Conservation (phyloP, 2,888 invertebrate species). For the Odontocolon sp. region DNA sequence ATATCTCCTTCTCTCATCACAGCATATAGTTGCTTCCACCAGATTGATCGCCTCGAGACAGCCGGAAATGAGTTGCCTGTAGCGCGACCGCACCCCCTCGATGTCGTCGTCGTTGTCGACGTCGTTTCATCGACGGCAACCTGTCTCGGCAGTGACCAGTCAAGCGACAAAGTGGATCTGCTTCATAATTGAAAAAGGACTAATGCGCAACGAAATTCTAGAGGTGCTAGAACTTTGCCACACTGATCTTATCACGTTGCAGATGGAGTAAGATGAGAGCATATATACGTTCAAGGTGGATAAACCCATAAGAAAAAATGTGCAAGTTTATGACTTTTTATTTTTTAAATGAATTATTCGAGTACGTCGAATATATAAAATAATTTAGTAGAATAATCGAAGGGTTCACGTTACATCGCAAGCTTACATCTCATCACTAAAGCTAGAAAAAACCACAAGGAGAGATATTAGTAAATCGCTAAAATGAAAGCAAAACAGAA, state of each 20-base stretch:
- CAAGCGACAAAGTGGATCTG: constrained; percentile 49
- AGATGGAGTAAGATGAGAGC: background rate
- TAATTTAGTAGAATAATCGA: too few species aligned
- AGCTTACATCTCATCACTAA: too few species aligned
- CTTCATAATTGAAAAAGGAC: constrained; percentile 52
- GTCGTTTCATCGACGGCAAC: constrained; percentile 31
- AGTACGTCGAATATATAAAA: too few species aligned
- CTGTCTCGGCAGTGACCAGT: constrained; percentile 16
- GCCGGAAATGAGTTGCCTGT: constrained; percentile 58
- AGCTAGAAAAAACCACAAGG: too few species aligned
- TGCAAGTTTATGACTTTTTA: too few species aligned
- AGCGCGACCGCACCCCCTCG: constrained; percentile 31
- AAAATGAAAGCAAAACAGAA: too few species aligned
- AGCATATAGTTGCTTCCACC: constrained; percentile 14
- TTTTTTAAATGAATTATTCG: too few species aligned
- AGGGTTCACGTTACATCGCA: too few species aligned
- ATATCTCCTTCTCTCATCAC: background rate
- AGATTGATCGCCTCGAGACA: constrained; percentile 61
- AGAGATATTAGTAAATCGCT: too few species aligned
- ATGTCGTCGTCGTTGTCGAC: background rate
- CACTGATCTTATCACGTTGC: constrained; percentile 7
- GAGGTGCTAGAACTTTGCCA: constrained; percentile 17
- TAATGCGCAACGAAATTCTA: constrained; percentile 38
- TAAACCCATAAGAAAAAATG: too few species aligned
- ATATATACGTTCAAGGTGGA: too few species aligned